A percentile compares a stretch with the other conserved stretches of the same genome.
Conservation (phyloP, 1,140 invertebrate species). For the Ganaspis sp. region DNA sequence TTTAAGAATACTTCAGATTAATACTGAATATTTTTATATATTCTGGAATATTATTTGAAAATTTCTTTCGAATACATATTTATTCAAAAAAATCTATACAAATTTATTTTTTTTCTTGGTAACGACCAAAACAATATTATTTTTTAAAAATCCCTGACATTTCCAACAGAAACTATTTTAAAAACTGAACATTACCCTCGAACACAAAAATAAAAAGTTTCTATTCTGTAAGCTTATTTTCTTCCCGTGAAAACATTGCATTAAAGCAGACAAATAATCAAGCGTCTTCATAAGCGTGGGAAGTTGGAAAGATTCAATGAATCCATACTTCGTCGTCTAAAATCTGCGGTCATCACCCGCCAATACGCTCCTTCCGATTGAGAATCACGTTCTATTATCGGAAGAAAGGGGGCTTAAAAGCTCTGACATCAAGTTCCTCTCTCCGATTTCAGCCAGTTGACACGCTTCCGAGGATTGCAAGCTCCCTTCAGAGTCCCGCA, state of each 20-base stretch:
- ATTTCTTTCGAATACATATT: too few species aligned
- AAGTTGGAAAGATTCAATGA: neutral
- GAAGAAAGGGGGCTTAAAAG: conserved; percentile 24
- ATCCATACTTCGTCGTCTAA: conserved; percentile 8
- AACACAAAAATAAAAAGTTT: neutral
- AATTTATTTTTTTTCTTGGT: too few species aligned
- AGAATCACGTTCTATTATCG: conserved; percentile 22
- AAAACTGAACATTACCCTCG: too few species aligned
- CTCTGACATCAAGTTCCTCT: conserved; percentile 35
- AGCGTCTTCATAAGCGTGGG: neutral
- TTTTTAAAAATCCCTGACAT: too few species aligned
- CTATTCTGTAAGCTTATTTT: neutral
- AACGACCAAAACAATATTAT: too few species aligned
- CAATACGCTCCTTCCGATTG: neutral
- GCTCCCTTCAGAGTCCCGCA: conserved; percentile 52
- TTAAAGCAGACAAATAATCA: neutral
- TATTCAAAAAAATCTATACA: too few species aligned
- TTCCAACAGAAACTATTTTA: neutral
- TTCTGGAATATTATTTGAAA: too few species aligned
- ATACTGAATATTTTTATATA: too few species aligned
- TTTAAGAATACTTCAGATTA: too few species aligned
- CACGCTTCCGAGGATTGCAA: conserved; percentile 47
- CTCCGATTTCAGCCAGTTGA: conserved; percentile 39
- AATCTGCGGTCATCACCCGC: conserved; percentile 15
- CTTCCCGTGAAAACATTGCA: neutral